Conservation (phyloP, 1,140 invertebrate genomes). For the Pseudachorutes palmiensis region DNA sequence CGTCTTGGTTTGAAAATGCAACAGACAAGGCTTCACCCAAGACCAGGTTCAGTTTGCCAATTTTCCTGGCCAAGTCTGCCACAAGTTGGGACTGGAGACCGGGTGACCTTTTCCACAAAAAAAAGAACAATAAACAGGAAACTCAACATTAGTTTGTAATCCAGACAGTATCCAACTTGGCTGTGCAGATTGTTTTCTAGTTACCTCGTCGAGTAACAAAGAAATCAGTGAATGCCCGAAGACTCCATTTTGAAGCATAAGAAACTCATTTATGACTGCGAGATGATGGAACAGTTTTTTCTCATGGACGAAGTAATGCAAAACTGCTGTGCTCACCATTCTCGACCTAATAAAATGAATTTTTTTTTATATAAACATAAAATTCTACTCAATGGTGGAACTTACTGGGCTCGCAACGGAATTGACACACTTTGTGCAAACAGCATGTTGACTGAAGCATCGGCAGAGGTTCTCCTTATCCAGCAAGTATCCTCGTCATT, state of each 20-base stretch:
- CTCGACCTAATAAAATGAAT: constrained; percentile 15
- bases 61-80: not conserved
- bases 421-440: constrained; percentile 26
- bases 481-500: not conserved
- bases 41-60: not conserved
- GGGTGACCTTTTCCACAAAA: too few relatives aligned
- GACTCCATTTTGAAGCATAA: constrained; percentile 34
- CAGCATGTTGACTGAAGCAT: constrained; percentile 21
- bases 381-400: not conserved
- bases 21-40: constrained; percentile 8
- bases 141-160: not conserved
- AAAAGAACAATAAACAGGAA: not conserved
- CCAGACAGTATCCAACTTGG: not conserved
- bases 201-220: constrained; percentile 28
- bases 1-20: not conserved
- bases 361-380: not conserved
- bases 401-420: constrained; percentile 30
- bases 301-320: constrained; percentile 29
- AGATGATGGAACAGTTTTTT: constrained; percentile 32
- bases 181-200: not conserved
- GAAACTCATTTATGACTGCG: constrained; percentile 24
- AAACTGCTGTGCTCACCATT: constrained; percentile 22
- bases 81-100: not conserved
- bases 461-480: not conserved
- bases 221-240: constrained; percentile 26